Base-by-base conservation (phyloP, 2,888 invertebrate species). In the Drosophila mayaguana region DNA sequence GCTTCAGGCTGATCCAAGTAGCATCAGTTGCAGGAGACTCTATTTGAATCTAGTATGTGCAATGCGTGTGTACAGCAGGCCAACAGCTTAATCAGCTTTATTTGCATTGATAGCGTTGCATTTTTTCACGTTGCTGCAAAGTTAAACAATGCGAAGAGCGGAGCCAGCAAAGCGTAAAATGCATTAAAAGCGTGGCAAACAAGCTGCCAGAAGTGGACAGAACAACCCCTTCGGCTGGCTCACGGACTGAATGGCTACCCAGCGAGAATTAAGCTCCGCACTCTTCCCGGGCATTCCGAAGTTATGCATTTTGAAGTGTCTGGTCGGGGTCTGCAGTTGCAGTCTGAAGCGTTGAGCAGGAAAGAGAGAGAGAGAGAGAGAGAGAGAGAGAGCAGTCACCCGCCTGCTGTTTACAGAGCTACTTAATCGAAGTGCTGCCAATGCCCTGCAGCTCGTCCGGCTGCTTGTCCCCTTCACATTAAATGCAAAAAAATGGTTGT, bases 121-220 rank as follows among this genome's bases (percentile, higher is more conserved):
- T 86, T 83, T 88, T 85, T 73, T 65, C 61, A 62, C 57, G 61
- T 43, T 61, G 40, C 56, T 48, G 54, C 60, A 20, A 70, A 75
- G 77, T 75, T 78, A 75, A 77, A 71, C 73, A 71, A 65, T 71
- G 75, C 51, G 56, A 72, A 74, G 64, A 55, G 79, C 32, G 28
- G 64, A 72, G 63, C 64, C 88, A 82, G 72, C 48, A 53, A 63
- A 72, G 77, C 87, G 83, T 83, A 83, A 83, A 83, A 88, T 88
- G 87, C 89, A 83, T 83, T 88, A 86, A 83, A 83, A 88, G 78
- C 83, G 87, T 72, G 59, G 87, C 74, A 88, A 83, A 83, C 88
- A 88, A 71, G 61, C 61, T 36, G 73, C 57, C 55, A 11, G 38
- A 56, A 8, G 53, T 38, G 51, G 53, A 46, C 63, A 38, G 50